These are phyloP conservation scores for Drosophila mauritiana DNA, from an alignment of 1,140 invertebrate genomes.

Conservation along the genomic window DNA sequence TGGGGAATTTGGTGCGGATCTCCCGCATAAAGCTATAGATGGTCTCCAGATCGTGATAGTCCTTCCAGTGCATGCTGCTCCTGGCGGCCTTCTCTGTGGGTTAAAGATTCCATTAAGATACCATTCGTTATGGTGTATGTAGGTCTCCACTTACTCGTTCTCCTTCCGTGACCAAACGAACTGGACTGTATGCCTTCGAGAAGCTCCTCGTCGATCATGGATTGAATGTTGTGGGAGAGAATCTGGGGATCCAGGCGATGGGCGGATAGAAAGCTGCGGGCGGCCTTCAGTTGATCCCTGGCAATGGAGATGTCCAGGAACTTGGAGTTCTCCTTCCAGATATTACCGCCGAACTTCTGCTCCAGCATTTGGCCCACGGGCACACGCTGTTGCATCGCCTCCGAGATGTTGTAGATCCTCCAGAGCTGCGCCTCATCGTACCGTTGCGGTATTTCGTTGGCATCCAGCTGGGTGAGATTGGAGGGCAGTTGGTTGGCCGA, in stretches of 20 bases:
- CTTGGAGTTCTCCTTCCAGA: conserved; percentile 83
- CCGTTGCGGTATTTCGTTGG: conserved; percentile 81
- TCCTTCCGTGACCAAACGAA: conserved; percentile 12
- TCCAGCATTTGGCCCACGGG: conserved; percentile 69
- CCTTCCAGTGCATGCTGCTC: conserved; percentile 88
- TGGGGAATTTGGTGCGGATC: conserved; percentile 87
- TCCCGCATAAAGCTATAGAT: conserved; percentile 89
- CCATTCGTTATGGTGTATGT: not conserved
- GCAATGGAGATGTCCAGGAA: conserved; percentile 78
- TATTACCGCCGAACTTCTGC: conserved; percentile 74
- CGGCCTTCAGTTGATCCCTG: conserved; percentile 69
- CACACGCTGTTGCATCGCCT: conserved; percentile 55
- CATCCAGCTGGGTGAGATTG: conserved; percentile 47
- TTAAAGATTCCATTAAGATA: not conserved
- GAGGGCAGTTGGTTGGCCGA: conserved; percentile 10
- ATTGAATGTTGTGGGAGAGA: conserved; percentile 60
- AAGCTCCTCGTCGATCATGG: conserved; percentile 84
- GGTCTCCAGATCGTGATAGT: conserved; percentile 89
- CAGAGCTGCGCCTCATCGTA: conserved; percentile 86
- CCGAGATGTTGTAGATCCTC: conserved; percentile 85
- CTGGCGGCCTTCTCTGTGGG: conserved; percentile 59
- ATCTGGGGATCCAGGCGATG: conserved; percentile 58
- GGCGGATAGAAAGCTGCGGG: conserved; percentile 62
- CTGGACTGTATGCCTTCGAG: conserved; percentile 48
- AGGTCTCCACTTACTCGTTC: conserved; percentile 56